Conservation (phyloP, 2,797 vertebrate species). For the Zalophus californianus region DNA sequence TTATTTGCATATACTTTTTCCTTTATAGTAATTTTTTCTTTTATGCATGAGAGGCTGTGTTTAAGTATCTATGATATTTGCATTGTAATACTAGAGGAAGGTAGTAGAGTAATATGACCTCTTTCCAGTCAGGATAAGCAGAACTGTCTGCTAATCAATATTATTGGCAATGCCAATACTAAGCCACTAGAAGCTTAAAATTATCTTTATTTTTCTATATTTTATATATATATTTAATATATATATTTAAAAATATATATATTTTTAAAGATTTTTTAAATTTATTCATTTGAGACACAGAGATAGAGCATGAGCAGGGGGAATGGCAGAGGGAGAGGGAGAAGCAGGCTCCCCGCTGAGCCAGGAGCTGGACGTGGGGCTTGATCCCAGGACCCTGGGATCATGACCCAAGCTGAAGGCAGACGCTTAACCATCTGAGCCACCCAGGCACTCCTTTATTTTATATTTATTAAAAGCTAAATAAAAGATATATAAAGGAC, state of each 20-base stretch:
- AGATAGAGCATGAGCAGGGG: too few relatives aligned
- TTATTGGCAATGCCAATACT: conserved; percentile 2
- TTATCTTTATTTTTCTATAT: background rate
- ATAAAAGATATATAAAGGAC: background rate
- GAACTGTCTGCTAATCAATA: background rate
- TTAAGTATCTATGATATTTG: background rate
- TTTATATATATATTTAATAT: too few relatives aligned
- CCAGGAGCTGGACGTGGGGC: too few relatives aligned
- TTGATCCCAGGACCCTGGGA: too few relatives aligned
- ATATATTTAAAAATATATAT: too few relatives aligned
- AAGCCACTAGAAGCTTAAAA: conserved; percentile 56
- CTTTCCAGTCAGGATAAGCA: background rate
- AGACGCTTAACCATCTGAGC: too few relatives aligned
- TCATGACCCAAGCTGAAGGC: too few relatives aligned
- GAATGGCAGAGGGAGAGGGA: too few relatives aligned
- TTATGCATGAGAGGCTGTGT: background rate
- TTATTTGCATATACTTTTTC: conserved; percentile 32
- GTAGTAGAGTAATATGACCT: background rate
- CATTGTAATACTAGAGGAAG: background rate
- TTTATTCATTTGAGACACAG: too few relatives aligned
- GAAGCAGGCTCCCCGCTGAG: too few relatives aligned
- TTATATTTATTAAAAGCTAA: background rate
- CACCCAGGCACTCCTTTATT: background rate
- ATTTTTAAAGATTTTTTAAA: too few relatives aligned
- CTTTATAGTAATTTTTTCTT: background rate